Evolutionary conservation across 2,888 invertebrate species (phyloP), one percentile per base, ranked within the genome.

Genomic region (Trisateles emortualis): DNA sequence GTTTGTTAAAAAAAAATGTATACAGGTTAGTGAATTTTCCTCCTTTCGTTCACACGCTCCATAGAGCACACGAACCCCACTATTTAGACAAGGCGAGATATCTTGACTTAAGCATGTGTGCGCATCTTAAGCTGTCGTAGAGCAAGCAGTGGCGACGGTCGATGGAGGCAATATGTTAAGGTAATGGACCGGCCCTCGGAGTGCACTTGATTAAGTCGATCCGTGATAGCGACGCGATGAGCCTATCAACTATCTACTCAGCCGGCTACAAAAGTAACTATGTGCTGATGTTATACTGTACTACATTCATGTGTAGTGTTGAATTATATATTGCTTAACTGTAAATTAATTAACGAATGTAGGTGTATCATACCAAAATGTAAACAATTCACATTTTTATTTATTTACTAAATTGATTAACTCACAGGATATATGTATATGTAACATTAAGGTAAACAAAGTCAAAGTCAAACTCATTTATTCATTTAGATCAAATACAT

Each of bases 181-280:
- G 81, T 82, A 84, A 84, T 85, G 82, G 83, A 70, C 72, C 71
- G 74, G 69, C 54, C 74, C 68, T 74, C 61, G 72, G 77, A 78
- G 78, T 77, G 83, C 79, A 83, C 79, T 86, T 87, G 86, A 87
- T 87, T 86, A 84, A 86, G 78, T 83, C 74, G 78, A 74, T 71
- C 70, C 72, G 68, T 82, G 79, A 82, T 81, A 78, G 79, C 68
- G 67, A 71, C 70, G 75, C 76, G 78, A 78, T 73, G 80, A 72
- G 72, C 73, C 79, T 79, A 81, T 82, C 76, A 79, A 77, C 75
- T 70, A 74, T 52, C 61, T 64, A 62, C 68, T 74, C 64, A 66
- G 68, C 69, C 71, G 58, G 16, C 59, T 36, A 52, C 59, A 47
- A 63, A 68, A 68, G 54, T 67, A 57, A 49, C 56, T 59, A 56